Evolutionary conservation across 1,140 invertebrate genomes (phyloP).

Genomic region (Schlechtendalia chinensis): DNA sequence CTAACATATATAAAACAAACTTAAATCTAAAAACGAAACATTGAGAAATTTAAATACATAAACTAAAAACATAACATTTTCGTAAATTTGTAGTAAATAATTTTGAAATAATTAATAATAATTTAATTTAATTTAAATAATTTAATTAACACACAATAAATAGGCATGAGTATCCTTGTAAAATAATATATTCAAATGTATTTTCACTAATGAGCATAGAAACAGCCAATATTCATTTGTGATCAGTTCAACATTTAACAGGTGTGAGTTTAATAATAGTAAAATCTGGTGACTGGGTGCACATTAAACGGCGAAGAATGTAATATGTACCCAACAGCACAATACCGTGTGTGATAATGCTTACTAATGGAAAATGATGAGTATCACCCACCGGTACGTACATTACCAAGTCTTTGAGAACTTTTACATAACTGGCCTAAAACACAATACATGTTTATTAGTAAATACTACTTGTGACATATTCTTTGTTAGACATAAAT

Average conservation of each 20-base stretch:
- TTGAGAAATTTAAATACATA: neutral
- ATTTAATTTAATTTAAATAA: too few relatives aligned
- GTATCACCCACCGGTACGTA: slow-evolving; percentile 35
- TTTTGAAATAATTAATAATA: neutral
- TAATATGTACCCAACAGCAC: slow-evolving; percentile 30
- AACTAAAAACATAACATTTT: neutral
- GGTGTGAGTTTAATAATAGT: neutral
- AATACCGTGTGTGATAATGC: slow-evolving; percentile 8
- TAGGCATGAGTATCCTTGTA: too few relatives aligned
- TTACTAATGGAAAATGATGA: neutral
- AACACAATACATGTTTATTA: neutral
- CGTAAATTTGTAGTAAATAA: neutral
- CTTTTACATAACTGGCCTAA: slow-evolving; percentile 33
- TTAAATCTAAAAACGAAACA: too few relatives aligned
- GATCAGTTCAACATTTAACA: slow-evolving; percentile 8
- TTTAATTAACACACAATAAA: slow-evolving; percentile 3
- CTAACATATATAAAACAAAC: neutral
- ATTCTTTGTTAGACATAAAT: neutral
- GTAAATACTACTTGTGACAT: too few relatives aligned
- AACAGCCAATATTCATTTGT: neutral
- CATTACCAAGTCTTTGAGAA: slow-evolving; percentile 34
- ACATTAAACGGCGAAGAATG: slow-evolving; percentile 27
- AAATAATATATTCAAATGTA: neutral
- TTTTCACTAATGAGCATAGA: neutral
- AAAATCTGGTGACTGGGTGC: neutral